Conservation (phyloP, 2,888 invertebrate species). For the Bembecia ichneumoniformis region DNA sequence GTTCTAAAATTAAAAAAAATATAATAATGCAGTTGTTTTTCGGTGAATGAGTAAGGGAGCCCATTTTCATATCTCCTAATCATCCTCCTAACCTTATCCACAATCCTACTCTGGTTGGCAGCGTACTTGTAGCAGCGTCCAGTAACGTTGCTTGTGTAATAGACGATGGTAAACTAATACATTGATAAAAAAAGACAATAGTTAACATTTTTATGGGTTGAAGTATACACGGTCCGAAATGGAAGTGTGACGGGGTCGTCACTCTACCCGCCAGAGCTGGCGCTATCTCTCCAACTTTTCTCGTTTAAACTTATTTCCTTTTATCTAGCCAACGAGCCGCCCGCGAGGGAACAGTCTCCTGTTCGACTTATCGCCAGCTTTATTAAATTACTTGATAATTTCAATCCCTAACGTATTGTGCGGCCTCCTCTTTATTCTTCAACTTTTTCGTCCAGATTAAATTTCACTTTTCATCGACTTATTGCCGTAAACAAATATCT, state of each 20-base stretch:
- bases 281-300: conserved; percentile 51
- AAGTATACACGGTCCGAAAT: conserved; percentile 5
- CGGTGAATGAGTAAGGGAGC: too few relatives aligned
- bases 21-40: too few relatives aligned
- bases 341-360: conserved; percentile 26
- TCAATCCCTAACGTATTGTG: conserved; percentile 39
- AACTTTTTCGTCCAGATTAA: conserved; percentile 2
- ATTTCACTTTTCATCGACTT: conserved; percentile 2
- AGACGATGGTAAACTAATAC: too few relatives aligned
- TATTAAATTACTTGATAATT: conserved; percentile 67
- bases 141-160: too few relatives aligned
- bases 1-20: too few relatives aligned
- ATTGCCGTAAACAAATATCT: not conserved
- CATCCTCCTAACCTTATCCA: too few relatives aligned
- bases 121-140: too few relatives aligned
- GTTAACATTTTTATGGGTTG: not conserved
- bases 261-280: conserved; percentile 16
- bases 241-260: conserved; percentile 18
- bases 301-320: conserved; percentile 65
- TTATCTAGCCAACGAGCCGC: conserved; percentile 39
- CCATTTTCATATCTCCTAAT: too few relatives aligned
- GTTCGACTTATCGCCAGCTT: conserved; percentile 48
- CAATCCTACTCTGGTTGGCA: too few relatives aligned
- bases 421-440: conserved; percentile 43
- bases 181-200: too few relatives aligned